phyloP scores from a whole-genome alignment of 2,797 vertebrate genomes.

The Parotocinclus haroldoi region DNA sequence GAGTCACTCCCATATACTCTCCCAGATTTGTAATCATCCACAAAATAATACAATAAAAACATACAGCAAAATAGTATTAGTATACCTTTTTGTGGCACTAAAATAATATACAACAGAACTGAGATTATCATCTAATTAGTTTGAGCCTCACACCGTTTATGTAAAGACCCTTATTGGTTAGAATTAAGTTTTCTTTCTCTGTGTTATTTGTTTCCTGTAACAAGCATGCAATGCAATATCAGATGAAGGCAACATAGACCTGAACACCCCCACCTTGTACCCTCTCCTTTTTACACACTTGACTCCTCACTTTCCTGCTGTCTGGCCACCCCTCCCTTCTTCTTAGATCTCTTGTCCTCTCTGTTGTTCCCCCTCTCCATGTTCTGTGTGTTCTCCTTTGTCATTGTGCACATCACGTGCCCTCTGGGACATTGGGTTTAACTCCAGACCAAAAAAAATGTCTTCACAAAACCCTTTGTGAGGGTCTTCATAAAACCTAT shows the following conservation, averaged over 20 bases:
- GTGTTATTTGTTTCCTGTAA: constrained; percentile 66
- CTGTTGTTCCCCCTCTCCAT: constrained; percentile 46
- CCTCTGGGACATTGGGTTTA: constrained; percentile 42
- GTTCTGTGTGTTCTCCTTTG: constrained; percentile 61
- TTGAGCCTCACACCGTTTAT: background rate
- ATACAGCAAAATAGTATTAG: too few relatives aligned
- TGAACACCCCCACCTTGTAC: constrained; percentile 26
- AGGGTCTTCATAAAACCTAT: constrained; percentile 49
- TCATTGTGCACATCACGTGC: constrained; percentile 59
- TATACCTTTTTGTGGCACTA: too few relatives aligned
- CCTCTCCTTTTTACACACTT: constrained; percentile 40
- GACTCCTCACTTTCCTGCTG: constrained; percentile 24
- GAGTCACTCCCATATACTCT: too few relatives aligned
- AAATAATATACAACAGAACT: too few relatives aligned
- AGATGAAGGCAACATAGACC: constrained; percentile 53
- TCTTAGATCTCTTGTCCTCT: constrained; percentile 49
- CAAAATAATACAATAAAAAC: too few relatives aligned
- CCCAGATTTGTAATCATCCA: too few relatives aligned
- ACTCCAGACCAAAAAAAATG: constrained; percentile 32
- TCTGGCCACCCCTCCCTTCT: constrained; percentile 48
- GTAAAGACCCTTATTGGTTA: constrained; percentile 12
- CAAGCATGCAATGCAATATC: constrained; percentile 72
- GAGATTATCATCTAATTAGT: too few relatives aligned
- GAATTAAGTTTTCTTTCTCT: constrained; percentile 45
- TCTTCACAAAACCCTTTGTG: constrained; percentile 31